phyloP scores from a whole-genome alignment of 2,113 vertebrate genomes.

The Polypterus bichir region DNA sequence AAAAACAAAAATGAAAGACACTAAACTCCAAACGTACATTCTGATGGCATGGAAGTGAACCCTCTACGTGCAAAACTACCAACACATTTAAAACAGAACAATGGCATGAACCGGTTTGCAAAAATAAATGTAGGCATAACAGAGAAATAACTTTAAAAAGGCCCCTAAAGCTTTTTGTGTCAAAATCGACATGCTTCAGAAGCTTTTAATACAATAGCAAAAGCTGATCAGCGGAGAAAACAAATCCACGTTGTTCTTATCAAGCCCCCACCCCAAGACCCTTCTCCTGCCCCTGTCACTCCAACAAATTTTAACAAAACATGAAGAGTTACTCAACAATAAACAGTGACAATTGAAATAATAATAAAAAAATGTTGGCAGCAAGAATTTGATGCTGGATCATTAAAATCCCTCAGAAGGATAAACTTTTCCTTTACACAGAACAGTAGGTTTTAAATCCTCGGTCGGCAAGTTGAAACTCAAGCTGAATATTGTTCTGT shows the following conservation, averaged over 20 bases:
- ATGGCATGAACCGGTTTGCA: conserved; percentile 27
- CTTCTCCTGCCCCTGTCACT: not conserved
- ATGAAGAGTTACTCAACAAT: not conserved
- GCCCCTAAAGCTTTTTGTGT: not conserved
- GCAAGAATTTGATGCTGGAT: conserved; percentile 39
- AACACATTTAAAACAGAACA: conserved; percentile 36
- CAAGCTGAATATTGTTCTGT: conserved; percentile 44
- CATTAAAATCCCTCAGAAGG: conserved; percentile 45
- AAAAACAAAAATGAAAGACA: conserved; percentile 12
- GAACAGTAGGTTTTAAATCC: conserved; percentile 44
- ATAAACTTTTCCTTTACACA: conserved; percentile 41
- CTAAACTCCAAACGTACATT: conserved; percentile 40
- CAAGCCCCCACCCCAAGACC: not conserved
- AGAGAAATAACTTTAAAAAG: not conserved
- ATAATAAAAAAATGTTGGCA: conserved; percentile 16
- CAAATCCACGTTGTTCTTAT: not conserved
- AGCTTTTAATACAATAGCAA: not conserved
- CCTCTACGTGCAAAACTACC: conserved; percentile 47
- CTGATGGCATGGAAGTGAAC: conserved; percentile 58
- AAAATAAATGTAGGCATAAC: conserved; percentile 30
- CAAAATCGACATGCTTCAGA: conserved; percentile 4
- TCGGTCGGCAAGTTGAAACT: conserved; percentile 50
- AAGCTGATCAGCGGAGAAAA: not conserved
- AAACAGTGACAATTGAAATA: conserved; percentile 1
- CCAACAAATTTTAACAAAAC: not conserved